Percentiles rank a stretch among this genome's conserved stretches.
Conservation (phyloP, 1,140 invertebrate species). For the Anagrus nilaparvatae region DNA sequence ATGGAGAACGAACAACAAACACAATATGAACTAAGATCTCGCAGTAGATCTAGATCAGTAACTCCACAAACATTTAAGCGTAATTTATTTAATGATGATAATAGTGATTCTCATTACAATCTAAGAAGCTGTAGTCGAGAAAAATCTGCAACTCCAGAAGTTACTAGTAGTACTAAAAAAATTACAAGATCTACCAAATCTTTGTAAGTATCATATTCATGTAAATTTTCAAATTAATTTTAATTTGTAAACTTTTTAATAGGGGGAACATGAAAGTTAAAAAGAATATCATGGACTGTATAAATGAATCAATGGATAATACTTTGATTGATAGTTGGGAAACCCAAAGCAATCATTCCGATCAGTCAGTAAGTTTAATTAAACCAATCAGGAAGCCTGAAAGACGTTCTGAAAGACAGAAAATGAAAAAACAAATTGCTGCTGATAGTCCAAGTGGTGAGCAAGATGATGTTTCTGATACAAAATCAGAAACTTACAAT, state of each 20-base stretch:
- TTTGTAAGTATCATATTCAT: conserved; percentile 19
- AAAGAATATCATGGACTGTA: no score
- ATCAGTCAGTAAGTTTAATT: conserved; percentile 17
- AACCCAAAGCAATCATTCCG: conserved; percentile 16
- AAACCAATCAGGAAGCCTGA: conserved; percentile 22
- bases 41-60: conserved; percentile 36
- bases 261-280: background rate
- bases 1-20: conserved; percentile 34
- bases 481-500: conserved; percentile 17
- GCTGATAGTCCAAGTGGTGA: conserved; percentile 30
- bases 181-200: conserved; percentile 26
- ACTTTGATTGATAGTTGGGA: conserved; percentile 9
- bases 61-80: conserved; percentile 30
- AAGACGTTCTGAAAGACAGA: conserved; percentile 33
- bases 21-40: conserved; percentile 34
- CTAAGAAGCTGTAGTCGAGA: conserved; percentile 31
- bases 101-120: conserved; percentile 30
- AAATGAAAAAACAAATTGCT: conserved; percentile 29
- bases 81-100: conserved; percentile 21
- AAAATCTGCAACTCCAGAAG: conserved; percentile 34
- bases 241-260: background rate
- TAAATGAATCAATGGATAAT: conserved; percentile 1
- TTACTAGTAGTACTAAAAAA: conserved; percentile 25
- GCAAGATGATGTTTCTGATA: conserved; percentile 17
- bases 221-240: background rate